Evolutionary conservation across 2,888 invertebrate species (phyloP).

Genomic region (Idaea straminata): DNA sequence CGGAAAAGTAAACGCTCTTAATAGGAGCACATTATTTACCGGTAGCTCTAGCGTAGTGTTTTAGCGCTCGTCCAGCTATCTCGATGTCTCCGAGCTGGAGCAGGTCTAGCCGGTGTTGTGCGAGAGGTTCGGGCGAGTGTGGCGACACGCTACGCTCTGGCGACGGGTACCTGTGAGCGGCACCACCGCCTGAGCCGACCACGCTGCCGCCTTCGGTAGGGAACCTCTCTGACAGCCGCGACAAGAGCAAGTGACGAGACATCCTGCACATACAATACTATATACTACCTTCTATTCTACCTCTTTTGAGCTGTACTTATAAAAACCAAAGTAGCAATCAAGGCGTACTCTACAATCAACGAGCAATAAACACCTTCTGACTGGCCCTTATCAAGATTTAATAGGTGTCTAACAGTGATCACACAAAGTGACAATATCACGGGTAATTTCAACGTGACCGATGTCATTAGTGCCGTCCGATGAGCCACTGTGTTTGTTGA

Average conservation of each 20-base stretch:
- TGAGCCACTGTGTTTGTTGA: constrained; percentile 56
- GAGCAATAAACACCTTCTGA: constrained; percentile 32
- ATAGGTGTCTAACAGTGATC: constrained; percentile 37
- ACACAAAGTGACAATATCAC: constrained; percentile 57
- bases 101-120: constrained; percentile 58
- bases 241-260: constrained; percentile 72
- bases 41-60: constrained; percentile 74
- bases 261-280: constrained; percentile 44
- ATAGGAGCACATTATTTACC: constrained; percentile 41
- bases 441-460: constrained; percentile 64
- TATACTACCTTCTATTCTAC: background rate
- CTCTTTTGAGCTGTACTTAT: background rate
- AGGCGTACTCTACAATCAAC: constrained; percentile 12
- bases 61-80: constrained; percentile 71
- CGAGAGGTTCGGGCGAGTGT: constrained; percentile 55
- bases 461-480: constrained; percentile 57
- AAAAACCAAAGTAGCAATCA: background rate
- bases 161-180: constrained; percentile 62
- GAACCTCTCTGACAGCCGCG: constrained; percentile 73
- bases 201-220: constrained; percentile 57
- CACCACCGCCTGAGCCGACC: constrained; percentile 44
- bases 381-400: constrained; percentile 39
- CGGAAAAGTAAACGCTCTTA: constrained; percentile 2
- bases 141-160: constrained; percentile 69
- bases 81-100: constrained; percentile 70